Evolutionary conservation across 2,888 invertebrate genomes (phyloP).

Genomic region (Isoperla grammatica): DNA sequence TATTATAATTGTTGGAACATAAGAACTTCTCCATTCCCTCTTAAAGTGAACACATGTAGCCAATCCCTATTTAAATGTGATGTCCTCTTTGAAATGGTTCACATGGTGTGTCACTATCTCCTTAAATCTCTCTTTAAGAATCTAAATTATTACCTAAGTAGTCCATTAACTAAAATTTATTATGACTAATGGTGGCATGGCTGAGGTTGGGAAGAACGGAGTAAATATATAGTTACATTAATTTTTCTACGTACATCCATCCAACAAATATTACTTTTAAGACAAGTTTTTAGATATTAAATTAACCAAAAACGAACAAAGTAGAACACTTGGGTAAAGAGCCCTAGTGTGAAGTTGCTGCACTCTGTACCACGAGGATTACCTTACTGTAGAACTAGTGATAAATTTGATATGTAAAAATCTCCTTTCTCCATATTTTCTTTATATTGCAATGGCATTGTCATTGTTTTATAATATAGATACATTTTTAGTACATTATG

Average conservation of each 20-base stretch:
- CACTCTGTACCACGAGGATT: constrained; percentile 14
- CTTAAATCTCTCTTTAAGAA: constrained; percentile 19
- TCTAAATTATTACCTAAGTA: constrained; percentile 1
- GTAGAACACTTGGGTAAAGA: not conserved
- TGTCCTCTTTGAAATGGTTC: constrained; percentile 9
- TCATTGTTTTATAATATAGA: constrained; percentile 5
- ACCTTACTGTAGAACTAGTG: constrained; percentile 19
- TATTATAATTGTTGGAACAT: constrained; percentile 5
- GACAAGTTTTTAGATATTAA: not conserved
- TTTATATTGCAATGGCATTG: constrained; percentile 17
- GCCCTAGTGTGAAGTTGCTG: constrained; percentile 14
- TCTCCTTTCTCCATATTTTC: constrained; percentile 21
- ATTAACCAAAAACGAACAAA: constrained; percentile 2
- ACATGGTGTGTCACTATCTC: constrained; percentile 10
- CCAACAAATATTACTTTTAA: constrained; percentile 18
- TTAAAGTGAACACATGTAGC: constrained; percentile 17
- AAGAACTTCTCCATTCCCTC: constrained; percentile 17
- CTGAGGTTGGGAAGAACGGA: not conserved
- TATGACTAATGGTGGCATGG: not conserved
- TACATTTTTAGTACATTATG: constrained; percentile 20
- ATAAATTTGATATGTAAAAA: constrained; percentile 6
- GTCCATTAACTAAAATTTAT: not conserved
- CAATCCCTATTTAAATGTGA: constrained; percentile 24
- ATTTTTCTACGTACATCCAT: constrained; percentile 21
- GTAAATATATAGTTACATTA: not conserved